These are phyloP conservation scores for Tangara arthus DNA, from an alignment of 2,797 vertebrate genomes.

Conservation along the genomic window DNA sequence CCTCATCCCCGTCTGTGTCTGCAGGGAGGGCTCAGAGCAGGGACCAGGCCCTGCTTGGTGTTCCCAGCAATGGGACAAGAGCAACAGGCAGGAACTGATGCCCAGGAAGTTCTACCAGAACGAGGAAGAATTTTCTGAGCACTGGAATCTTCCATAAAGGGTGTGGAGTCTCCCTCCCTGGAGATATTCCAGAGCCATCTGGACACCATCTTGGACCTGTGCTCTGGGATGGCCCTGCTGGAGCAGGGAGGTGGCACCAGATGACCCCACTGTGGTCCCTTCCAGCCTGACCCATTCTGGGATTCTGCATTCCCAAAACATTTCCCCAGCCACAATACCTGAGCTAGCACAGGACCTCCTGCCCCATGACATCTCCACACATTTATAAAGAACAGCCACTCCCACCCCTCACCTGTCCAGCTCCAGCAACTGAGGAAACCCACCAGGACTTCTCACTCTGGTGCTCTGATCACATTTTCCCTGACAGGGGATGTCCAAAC, in stretches of 20 bases:
- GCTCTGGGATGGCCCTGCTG: background rate
- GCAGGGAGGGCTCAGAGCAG: background rate
- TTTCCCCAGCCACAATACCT: background rate
- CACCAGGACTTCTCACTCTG: background rate
- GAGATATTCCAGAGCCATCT: background rate
- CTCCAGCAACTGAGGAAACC: background rate
- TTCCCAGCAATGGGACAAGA: background rate
- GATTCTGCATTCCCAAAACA: background rate
- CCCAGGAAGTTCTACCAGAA: background rate
- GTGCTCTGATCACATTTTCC: background rate
- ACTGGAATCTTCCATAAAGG: background rate
- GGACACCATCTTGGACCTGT: background rate
- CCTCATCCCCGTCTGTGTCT: background rate
- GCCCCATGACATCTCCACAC: background rate
- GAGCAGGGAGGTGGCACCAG: background rate
- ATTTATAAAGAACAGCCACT: background rate
- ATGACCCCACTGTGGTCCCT: background rate
- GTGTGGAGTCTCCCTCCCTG: fast-evolving
- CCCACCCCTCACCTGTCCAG: background rate
- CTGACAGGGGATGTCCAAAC: background rate
- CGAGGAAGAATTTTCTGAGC: background rate
- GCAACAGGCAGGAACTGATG: fast-evolving
- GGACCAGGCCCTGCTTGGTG: background rate
- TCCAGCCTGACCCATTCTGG: background rate
- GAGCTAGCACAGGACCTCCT: background rate